Percentiles rank a stretch among this genome's conserved stretches.
Evolutionary conservation across 2,113 vertebrate species (phyloP).

Genomic region (Oncorhynchus tshawytscha): DNA sequence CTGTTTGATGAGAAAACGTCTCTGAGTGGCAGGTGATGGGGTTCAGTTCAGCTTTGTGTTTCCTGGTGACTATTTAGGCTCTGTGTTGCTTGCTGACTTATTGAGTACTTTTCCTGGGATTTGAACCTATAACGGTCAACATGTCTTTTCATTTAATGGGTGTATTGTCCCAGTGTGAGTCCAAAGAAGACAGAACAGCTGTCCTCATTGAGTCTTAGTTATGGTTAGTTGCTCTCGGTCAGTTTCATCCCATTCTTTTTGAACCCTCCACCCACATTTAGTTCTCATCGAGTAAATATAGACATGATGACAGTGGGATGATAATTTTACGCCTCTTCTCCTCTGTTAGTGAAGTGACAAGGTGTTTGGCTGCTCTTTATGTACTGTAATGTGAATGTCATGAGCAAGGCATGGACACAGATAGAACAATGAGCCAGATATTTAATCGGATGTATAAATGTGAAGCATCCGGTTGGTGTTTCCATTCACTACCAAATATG

Average conservation of each 20-base stretch:
- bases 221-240: too few relatives aligned
- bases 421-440: too few relatives aligned
- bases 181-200: too few relatives aligned
- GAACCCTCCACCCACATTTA: background rate
- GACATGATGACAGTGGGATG: background rate
- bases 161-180: background rate
- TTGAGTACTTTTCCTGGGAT: background rate
- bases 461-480: too few relatives aligned
- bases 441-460: too few relatives aligned
- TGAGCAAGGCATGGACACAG: background rate
- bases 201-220: too few relatives aligned
- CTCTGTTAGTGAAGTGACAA: background rate
- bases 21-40: too few relatives aligned
- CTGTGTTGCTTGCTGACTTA: background rate
- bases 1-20: conserved; percentile 29
- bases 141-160: background rate
- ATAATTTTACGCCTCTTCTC: background rate
- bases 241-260: background rate
- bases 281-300: background rate
- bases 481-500: too few relatives aligned
- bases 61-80: background rate
- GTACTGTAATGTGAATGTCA: background rate
- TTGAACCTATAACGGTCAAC: background rate
- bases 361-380: background rate
- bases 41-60: background rate